A percentile compares a stretch with the other conserved stretches of the same genome.
These are phyloP conservation scores for Chloebia gouldiae DNA, from an alignment of 2,113 vertebrate species.

Conservation along the genomic window DNA sequence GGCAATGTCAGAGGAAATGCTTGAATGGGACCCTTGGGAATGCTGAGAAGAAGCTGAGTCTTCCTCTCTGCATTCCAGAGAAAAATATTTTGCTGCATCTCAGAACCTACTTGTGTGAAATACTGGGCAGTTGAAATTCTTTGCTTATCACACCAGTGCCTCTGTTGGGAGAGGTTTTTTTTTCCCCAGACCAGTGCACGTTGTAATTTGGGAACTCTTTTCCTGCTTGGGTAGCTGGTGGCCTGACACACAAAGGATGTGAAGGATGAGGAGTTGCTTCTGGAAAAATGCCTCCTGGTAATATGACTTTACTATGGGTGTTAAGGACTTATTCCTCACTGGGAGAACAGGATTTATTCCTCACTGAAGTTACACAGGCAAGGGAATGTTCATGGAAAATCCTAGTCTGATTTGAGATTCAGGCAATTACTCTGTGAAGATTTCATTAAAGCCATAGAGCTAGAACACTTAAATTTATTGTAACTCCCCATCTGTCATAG, in stretches of 20 bases:
- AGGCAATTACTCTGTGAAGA: neutral
- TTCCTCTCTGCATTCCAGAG: slow-evolving; percentile 41
- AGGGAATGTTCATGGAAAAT: neutral
- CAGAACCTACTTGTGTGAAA: slow-evolving; percentile 25
- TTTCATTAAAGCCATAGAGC: neutral
- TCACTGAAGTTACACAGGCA: neutral
- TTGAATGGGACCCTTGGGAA: slow-evolving; percentile 33
- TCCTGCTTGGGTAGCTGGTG: neutral
- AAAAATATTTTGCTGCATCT: slow-evolving; percentile 10
- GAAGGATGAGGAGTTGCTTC: neutral
- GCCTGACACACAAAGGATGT: neutral
- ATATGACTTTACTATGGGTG: fast-evolving
- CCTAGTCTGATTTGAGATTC: neutral
- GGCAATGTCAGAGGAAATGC: neutral
- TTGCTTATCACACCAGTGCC: neutral
- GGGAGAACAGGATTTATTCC: neutral
- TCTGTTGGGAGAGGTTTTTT: neutral
- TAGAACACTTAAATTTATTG: neutral
- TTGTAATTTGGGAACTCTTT: neutral
- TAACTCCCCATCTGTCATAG: neutral
- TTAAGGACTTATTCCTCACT: neutral
- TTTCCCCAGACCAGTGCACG: neutral
- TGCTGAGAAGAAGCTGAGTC: slow-evolving; percentile 47
- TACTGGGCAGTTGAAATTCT: slow-evolving; percentile 8
- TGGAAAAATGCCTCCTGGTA: neutral